These are phyloP conservation scores for Macrotrachela quadricornifera DNA, from an alignment of 1,140 invertebrate species.

Conservation along the genomic window DNA sequence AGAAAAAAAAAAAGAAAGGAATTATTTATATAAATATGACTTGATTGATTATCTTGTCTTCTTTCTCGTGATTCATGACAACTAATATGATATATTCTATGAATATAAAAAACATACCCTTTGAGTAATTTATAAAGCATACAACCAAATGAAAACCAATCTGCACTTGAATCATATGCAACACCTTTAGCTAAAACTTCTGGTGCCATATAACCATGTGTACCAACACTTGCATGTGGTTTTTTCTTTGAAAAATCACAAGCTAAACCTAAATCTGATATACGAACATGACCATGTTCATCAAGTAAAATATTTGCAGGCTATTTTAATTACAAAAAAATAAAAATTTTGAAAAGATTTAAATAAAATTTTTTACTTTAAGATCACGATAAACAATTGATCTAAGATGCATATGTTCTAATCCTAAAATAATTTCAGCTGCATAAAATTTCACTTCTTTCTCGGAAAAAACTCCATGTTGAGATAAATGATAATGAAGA, in stretches of 20 bases:
- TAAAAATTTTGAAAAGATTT: too few species aligned
- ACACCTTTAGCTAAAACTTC: slow-evolving; percentile 96
- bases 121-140: slow-evolving; percentile 98
- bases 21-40: too few species aligned
- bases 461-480: slow-evolving; percentile 96
- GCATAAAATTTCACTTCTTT: slow-evolving; percentile 98
- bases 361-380: slow-evolving; percentile 42
- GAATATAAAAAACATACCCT: slow-evolving; percentile 36
- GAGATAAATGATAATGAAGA: slow-evolving; percentile 96
- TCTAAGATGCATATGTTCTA: slow-evolving; percentile 97
- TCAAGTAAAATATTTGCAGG: slow-evolving; percentile 95
- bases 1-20: too few species aligned
- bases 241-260: slow-evolving; percentile 99
- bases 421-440: slow-evolving; percentile 70
- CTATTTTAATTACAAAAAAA: slow-evolving; percentile 15
- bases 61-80: too few species aligned
- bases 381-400: slow-evolving; percentile 93
- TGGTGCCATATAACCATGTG: slow-evolving; percentile 98
- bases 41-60: too few species aligned
- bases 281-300: slow-evolving; percentile 93
- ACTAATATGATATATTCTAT: too few species aligned
- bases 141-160: slow-evolving; percentile 99
- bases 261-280: slow-evolving; percentile 92
- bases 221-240: slow-evolving; percentile 95
- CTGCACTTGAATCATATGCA: slow-evolving; percentile 91